Percentiles rank a stretch among this genome's conserved stretches.
Conservation (phyloP, 2,113 vertebrate genomes). For the Tor tambroides region DNA sequence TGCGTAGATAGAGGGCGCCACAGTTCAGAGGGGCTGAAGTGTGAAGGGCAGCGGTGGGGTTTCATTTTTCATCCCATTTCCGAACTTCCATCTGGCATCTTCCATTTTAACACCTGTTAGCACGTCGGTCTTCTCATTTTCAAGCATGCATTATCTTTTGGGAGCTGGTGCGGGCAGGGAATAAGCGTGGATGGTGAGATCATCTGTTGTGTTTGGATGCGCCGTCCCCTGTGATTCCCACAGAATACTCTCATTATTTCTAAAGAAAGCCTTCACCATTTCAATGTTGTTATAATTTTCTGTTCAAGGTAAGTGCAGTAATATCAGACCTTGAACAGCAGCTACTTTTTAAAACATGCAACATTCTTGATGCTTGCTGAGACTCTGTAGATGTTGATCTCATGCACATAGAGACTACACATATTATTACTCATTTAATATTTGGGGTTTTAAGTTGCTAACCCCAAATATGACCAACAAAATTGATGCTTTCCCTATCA, state of each 20-base stretch:
- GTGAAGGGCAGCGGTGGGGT: slow-evolving; percentile 21
- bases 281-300: not conserved
- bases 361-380: not conserved
- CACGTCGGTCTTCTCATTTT: slow-evolving; percentile 10
- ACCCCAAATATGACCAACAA: not conserved
- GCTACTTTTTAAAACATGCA: not conserved
- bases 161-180: slow-evolving; percentile 11
- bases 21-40: slow-evolving; percentile 18
- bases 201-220: slow-evolving; percentile 29
- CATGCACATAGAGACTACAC: not conserved
- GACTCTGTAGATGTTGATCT: not conserved
- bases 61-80: slow-evolving; percentile 31
- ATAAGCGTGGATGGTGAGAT: not conserved
- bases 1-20: not conserved
- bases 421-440: not conserved
- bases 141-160: slow-evolving; percentile 32
- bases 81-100: slow-evolving; percentile 23
- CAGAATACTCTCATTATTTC: slow-evolving; percentile 17
- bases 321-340: slow-evolving; percentile 14
- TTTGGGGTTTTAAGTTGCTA: not conserved
- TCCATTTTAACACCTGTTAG: slow-evolving; percentile 37
- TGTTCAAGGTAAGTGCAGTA: not conserved
- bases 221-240: slow-evolving; percentile 19
- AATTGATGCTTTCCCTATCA: not conserved
- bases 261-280: slow-evolving; percentile 2